These are phyloP conservation scores for Laticauda laticaudata DNA, from an alignment of 2,113 vertebrate genomes.

Conservation along the genomic window DNA sequence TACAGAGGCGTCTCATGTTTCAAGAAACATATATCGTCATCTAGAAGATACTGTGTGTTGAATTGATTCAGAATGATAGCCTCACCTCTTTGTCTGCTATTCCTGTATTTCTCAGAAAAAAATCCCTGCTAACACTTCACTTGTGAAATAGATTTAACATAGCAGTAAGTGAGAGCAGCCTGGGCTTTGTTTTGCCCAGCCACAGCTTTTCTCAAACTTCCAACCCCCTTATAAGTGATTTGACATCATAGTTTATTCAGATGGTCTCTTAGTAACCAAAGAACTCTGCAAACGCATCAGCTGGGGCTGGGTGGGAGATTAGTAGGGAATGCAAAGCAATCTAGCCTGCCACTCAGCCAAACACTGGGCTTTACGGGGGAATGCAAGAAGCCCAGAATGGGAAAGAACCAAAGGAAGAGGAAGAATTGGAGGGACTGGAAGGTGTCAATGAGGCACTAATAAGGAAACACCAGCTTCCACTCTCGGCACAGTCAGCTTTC, in stretches of 20 bases:
- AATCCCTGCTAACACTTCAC: no score
- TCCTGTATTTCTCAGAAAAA: not conserved
- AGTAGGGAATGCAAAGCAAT: not conserved
- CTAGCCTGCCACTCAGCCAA: not conserved
- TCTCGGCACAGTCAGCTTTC: slow-evolving; percentile 54
- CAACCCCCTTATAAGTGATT: not conserved
- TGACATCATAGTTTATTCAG: slow-evolving; percentile 10
- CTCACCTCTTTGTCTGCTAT: not conserved
- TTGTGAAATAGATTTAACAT: not conserved
- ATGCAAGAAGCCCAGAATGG: not conserved
- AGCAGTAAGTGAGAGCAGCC: not conserved
- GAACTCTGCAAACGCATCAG: not conserved
- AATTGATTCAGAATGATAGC: not conserved
- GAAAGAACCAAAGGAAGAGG: not conserved
- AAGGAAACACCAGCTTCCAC: not conserved
- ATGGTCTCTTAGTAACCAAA: slow-evolving; percentile 48
- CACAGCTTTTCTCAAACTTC: not conserved
- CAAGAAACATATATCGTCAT: not conserved
- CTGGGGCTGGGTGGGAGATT: accelerated
- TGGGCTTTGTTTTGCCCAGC: not conserved
- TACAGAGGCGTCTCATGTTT: not conserved
- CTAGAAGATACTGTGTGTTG: not conserved
- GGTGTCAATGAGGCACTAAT: not conserved
- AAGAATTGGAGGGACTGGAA: not conserved
- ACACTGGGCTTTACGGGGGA: not conserved